Percentiles rank a stretch among this genome's conserved stretches.
phyloP scores from a whole-genome alignment of 2,113 vertebrate species.

The Erythrocebus patas region DNA sequence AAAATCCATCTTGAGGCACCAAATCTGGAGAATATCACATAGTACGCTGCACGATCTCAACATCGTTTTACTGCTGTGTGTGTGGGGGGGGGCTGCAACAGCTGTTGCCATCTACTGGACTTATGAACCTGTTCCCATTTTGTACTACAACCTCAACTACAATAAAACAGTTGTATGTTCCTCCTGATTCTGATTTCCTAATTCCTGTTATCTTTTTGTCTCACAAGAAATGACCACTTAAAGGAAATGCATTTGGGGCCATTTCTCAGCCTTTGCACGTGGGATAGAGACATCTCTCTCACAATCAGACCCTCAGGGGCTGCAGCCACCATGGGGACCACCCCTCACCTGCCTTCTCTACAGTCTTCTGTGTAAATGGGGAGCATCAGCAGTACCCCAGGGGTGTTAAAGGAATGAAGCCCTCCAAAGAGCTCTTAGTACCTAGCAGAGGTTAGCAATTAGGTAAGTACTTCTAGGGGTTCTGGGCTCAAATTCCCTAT shows the following conservation, averaged over 20 bases:
- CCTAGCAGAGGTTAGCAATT: background rate
- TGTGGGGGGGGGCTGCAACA: background rate
- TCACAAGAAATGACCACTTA: background rate
- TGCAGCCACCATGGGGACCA: too few relatives aligned
- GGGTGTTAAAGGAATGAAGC: background rate
- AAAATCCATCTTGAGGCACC: background rate
- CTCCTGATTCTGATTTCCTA: background rate
- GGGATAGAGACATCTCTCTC: background rate
- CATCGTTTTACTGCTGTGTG: too few relatives aligned
- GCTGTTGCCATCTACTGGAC: background rate
- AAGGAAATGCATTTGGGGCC: background rate
- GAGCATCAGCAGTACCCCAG: background rate
- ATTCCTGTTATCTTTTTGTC: background rate
- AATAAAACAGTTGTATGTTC: background rate
- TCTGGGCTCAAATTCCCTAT: background rate
- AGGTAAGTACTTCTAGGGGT: background rate
- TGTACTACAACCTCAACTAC: too few relatives aligned
- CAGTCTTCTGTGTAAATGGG: fast-evolving
- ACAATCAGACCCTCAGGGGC: too few relatives aligned
- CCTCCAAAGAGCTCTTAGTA: background rate
- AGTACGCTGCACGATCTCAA: too few relatives aligned
- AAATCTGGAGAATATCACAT: background rate
- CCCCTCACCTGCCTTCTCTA: background rate
- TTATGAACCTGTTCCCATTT: background rate
- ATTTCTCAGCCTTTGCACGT: background rate